Base-by-base conservation (phyloP, 2,888 invertebrate species). In the Hetaerina titia region DNA sequence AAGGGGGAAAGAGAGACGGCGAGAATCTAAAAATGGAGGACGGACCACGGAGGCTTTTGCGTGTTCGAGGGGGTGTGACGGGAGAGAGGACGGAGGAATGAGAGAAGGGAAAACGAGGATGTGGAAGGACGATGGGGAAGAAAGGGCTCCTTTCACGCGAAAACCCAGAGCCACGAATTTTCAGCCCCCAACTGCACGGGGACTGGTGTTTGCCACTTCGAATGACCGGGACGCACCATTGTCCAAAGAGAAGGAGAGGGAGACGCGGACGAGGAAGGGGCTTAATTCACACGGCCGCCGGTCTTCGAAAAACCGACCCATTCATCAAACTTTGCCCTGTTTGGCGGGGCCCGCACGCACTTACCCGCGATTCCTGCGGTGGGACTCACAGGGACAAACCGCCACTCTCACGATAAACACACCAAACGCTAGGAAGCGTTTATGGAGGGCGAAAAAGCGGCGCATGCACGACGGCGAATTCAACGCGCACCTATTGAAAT, bases 261-360 rank as follows among this genome's bases (percentile, higher is more conserved):
- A 45, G 45, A 22, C 69, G 69, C 22, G 81, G 81, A 9, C 6
- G 11, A n/a, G 81, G 25, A 15, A 25, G 11, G 25, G 81, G 31
- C 25, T 69, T 81, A n/a, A 81, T 81, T 81, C 81, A 31, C 81
- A 13, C 81, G 81, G 74, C n/a, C 74, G 74, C 25, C 74, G 69
- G 60, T n/a, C 69, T 69, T 69, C 69, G 45, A 69, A 22, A 69
- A 69, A 69, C 19, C 19, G 4, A 11, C 22, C 31, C 81, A 81
- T 81, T 81, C 81, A 81, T 81, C 25, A 81, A 15, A 69, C 17
- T 69, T n/a, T 6, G 69, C 22, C 6, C 69, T n/a, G 22, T 19
- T 69, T 69, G n/a, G 69, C n/a, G 22, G 69, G 69, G 31, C 81
- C 45, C 45, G 45, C 45, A 45, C 45, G 81, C 31, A 31, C n/a